Evolutionary conservation across 1,140 invertebrate genomes (phyloP), one percentile per base, ranked within the genome.

Genomic region (Eufriesea mexicana): DNA sequence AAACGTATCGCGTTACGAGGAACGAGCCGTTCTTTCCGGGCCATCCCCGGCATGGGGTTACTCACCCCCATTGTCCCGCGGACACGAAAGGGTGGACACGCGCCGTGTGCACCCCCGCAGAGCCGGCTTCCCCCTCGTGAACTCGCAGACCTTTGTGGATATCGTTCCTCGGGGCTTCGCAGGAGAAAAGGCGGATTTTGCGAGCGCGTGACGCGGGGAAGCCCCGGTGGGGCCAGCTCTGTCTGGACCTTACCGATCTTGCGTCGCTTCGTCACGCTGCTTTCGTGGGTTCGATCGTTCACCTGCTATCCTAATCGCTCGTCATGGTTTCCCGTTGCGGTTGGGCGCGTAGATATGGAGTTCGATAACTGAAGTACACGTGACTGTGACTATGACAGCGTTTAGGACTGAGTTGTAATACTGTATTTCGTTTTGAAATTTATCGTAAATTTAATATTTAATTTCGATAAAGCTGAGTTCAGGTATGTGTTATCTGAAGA

Each of bases 1-100:
- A 70, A 78, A 71, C 25, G 72, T 85, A 73, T 86, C 85, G 77
- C 72, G 55, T 86, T 86, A 81, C 83, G 61, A n/a, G 18, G 67
- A 57, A 59, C 73, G 67, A 55, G 82, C 62, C 49, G 54, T 51
- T 54, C 54, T 49, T 79, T 62, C 67, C 70, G 83, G 51, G 62
- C 61, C 49, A 18, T 62, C 68, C 64, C n/a, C 35, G 57, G 18
- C n/a, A 74, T 74, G 66, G 72, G 73, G 78, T 86, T 86, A 82
- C 77, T 85, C 61, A 84, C 64, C 78, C 83, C 20, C 72, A n/a
- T 57, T 47, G 61, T 66, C 49, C 59, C 0, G 16, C 35, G 49
- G 67, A 73, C 49, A 51, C 67, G 73, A 67, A 85, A 87, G 84
- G 70, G 76, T 79, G 61, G 62, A 66, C 51, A 66, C 49, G 47